Percentiles rank a stretch among this genome's conserved stretches.
Evolutionary conservation across 2,797 vertebrate genomes (phyloP).

Genomic region (Myiotriccus ornatus): DNA sequence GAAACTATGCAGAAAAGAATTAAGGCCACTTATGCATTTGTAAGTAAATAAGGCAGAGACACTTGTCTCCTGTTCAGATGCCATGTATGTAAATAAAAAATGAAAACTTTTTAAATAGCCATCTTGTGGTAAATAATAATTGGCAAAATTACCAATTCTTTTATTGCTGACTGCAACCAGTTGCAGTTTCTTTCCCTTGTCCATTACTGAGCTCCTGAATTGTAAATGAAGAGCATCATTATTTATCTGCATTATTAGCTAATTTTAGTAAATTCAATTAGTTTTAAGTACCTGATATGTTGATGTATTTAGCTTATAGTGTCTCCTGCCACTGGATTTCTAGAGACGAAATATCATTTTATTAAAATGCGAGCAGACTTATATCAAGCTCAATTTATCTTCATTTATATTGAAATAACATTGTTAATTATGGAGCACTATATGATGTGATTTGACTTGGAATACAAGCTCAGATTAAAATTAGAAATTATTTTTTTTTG

Average conservation of each 20-base stretch:
- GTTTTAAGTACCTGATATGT: neutral
- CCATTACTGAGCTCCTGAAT: conserved; percentile 28
- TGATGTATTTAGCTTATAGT: neutral
- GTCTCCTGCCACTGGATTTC: neutral
- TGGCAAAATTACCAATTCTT: conserved; percentile 46
- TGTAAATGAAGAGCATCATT: neutral
- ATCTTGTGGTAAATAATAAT: conserved; percentile 28
- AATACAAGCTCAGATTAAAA: conserved; percentile 1
- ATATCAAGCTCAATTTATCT: neutral
- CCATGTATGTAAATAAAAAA: conserved; percentile 26
- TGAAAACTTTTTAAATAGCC: conserved; percentile 28
- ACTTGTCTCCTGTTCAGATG: neutral
- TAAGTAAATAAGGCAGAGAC: conserved; percentile 14
- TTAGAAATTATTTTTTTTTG: neutral
- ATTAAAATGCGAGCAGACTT: neutral
- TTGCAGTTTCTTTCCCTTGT: conserved; percentile 44
- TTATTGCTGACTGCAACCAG: conserved; percentile 47
- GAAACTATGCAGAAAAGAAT: neutral
- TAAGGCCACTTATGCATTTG: neutral
- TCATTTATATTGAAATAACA: neutral
- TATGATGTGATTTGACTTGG: neutral
- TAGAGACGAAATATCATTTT: neutral
- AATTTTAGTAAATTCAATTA: conserved; percentile 14
- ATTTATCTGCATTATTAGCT: conserved; percentile 37
- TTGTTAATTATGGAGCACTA: neutral